Percentiles rank a stretch among this genome's conserved stretches.
phyloP scores from a whole-genome alignment of 1,140 invertebrate species.

The Tetragnatha versicolor region DNA sequence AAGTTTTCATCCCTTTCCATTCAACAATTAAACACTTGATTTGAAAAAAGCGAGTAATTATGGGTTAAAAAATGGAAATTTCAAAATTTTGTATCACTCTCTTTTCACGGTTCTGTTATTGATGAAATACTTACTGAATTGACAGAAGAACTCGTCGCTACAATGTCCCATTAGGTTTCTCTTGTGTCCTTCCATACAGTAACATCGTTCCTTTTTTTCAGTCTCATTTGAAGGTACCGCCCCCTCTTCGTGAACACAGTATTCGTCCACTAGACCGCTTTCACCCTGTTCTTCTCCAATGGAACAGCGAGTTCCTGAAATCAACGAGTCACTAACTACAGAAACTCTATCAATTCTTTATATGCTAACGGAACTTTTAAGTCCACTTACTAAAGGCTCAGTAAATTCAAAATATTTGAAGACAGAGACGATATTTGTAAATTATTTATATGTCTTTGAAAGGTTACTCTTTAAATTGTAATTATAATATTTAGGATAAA shows the following conservation, averaged over 20 bases:
- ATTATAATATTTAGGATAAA: no score
- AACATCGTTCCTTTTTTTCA: neutral
- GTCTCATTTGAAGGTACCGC: neutral
- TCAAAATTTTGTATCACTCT: neutral
- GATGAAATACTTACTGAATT: neutral
- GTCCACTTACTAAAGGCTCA: no score
- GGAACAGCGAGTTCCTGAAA: neutral
- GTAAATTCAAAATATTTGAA: no score
- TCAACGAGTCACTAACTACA: neutral
- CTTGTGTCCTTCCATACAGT: conserved; percentile 6
- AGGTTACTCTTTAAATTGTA: no score
- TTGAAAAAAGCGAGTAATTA: neutral
- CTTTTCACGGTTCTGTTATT: neutral
- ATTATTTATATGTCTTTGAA: no score
- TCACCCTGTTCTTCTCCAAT: neutral
- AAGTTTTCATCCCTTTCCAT: no score
- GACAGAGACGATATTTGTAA: no score
- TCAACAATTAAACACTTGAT: neutral
- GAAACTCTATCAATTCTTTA: no score
- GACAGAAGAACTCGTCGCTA: neutral
- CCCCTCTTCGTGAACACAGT: neutral
- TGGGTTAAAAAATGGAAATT: neutral
- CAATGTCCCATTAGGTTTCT: conserved; percentile 16
- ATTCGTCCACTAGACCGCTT: conserved; percentile 5
- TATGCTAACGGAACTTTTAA: no score